These are phyloP conservation scores for Leptopterna dolabrata DNA, from an alignment of 2,888 invertebrate species.

Conservation along the genomic window DNA sequence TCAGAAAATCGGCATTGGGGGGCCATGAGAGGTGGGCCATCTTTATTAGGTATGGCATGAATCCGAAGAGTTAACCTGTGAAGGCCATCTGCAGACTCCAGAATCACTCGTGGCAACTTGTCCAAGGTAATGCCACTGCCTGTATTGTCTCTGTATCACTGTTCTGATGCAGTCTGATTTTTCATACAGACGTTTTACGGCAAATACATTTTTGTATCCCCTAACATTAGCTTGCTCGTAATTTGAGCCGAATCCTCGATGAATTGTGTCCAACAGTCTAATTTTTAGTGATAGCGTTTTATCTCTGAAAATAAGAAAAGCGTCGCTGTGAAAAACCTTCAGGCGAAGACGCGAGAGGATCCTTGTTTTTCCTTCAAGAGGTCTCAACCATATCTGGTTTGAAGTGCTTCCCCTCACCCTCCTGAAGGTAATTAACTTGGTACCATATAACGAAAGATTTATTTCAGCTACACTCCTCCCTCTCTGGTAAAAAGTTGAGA, in stretches of 20 bases:
- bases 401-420: conserved; percentile 2
- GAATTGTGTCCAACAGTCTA: background rate
- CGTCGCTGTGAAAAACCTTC: background rate
- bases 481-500: conserved; percentile 32
- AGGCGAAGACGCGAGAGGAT: background rate
- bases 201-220: too few relatives aligned
- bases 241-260: background rate
- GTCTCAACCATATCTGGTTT: conserved; percentile 29
- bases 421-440: conserved; percentile 29
- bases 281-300: background rate
- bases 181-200: too few relatives aligned
- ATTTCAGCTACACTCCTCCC: conserved; percentile 19
- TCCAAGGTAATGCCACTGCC: too few relatives aligned
- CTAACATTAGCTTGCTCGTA: too few relatives aligned
- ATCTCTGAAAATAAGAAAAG: background rate
- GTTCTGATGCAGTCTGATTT: too few relatives aligned
- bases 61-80: too few relatives aligned
- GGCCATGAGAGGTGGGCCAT: too few relatives aligned
- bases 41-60: too few relatives aligned
- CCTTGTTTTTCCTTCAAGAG: background rate
- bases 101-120: too few relatives aligned
- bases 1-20: too few relatives aligned
- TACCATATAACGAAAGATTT: conserved; percentile 35
- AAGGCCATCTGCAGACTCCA: too few relatives aligned
- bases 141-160: too few relatives aligned